Evolutionary conservation across 1,140 invertebrate species (phyloP), one percentile per base, ranked within the genome.

Genomic region (Kradibia gibbosae): DNA sequence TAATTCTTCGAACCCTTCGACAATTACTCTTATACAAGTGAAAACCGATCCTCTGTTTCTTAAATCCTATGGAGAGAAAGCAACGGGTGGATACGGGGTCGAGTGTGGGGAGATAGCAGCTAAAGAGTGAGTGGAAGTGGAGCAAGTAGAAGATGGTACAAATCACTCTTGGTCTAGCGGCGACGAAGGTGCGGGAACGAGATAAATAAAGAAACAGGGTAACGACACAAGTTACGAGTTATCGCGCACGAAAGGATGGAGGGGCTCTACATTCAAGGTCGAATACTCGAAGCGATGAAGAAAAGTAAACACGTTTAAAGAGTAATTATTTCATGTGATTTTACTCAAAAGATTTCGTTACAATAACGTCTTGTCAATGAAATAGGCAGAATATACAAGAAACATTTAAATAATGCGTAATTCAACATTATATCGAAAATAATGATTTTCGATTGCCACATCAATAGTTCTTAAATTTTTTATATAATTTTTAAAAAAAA

Each of bases 41-140:
- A 81, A 81, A 81, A 81, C 77, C 80, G 80, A 81, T 81, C 71
- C 39, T 50, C 71, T 62, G 70, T 81, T 81, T 81, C 74, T 81
- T 74, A 76, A 75, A 34, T n/a, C 8, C 55, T 22, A 17, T 57
- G 7, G 28, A 67, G 8, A 53, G 45, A 80, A 31, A 45, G 8
- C 5, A 50, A 71, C 34, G 28, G 22, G 42, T 13, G 39, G 3
- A 4, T 34, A 22, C 42, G 70, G 34, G 25, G 25, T 4, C n/a
- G 3, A 79, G 62, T 53, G 45, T 34, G 28, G 70, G 77, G 57
- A 31, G 42, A 36, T 70, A n/a, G 53, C 34, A 60, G 74, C 45
- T 57, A 42, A 50, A 62, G n/a, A 76, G 55, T 39, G 53, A 42
- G 48, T 13, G 42, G 53, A 48, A 65, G 28, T 39, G 71, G 71